phyloP scores from a whole-genome alignment of 2,888 invertebrate genomes.

The Lithodes maja region DNA sequence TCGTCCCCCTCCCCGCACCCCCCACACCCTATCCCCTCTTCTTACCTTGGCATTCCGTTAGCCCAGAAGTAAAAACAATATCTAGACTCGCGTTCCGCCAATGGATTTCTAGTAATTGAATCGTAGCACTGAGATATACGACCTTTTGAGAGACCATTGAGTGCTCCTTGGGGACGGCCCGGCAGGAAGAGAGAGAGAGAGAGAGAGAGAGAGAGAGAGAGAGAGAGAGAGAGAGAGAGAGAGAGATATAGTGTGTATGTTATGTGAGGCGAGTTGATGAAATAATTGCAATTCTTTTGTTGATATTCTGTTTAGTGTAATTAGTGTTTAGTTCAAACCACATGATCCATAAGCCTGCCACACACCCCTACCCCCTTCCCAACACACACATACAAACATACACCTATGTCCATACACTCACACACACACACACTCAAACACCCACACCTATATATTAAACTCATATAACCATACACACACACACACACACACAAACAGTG shows the following conservation, averaged over 20 bases:
- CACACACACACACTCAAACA: too few species aligned
- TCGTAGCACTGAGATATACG: neutral
- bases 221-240: neutral
- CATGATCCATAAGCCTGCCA: too few species aligned
- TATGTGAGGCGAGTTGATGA: neutral
- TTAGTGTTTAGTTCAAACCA: too few species aligned
- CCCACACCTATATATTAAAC: too few species aligned
- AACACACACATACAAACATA: too few species aligned
- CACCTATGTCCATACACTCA: too few species aligned
- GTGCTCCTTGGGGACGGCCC: neutral
- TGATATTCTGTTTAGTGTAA: too few species aligned
- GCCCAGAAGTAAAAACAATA: neutral
- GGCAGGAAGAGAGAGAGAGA: neutral
- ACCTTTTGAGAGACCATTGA: neutral
- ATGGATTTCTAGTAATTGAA: constrained; percentile 1
- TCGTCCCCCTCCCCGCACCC: neutral
- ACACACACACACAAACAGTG: too few species aligned
- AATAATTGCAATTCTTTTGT: too few species aligned
- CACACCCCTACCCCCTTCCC: too few species aligned
- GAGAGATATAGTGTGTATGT: neutral
- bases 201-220: neutral
- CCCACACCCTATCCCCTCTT: neutral
- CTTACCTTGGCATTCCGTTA: neutral
- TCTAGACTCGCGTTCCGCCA: neutral
- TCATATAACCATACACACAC: too few species aligned